Evolutionary conservation across 2,888 invertebrate species (phyloP).

Genomic region (Lacanobia wlatinum): DNA sequence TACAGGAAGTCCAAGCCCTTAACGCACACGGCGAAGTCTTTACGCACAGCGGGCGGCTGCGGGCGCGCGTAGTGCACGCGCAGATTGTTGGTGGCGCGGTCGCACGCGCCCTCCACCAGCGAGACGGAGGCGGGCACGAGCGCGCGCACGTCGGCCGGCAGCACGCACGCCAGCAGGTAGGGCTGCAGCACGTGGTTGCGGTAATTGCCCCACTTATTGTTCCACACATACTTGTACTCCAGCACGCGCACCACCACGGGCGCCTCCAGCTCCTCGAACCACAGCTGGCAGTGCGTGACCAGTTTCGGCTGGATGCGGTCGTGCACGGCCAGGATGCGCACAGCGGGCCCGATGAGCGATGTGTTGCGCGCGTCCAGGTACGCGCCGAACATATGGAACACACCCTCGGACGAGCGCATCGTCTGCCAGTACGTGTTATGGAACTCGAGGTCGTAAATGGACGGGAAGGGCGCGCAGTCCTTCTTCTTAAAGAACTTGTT

Average conservation of each 20-base stretch:
- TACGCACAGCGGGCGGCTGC: constrained; percentile 87
- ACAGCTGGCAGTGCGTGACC: constrained; percentile 96
- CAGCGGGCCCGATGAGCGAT: constrained; percentile 95
- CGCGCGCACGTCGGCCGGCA: constrained; percentile 94
- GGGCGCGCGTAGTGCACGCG: constrained; percentile 95
- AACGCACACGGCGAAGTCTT: constrained; percentile 97
- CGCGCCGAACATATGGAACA: constrained; percentile 97
- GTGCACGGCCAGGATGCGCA: constrained; percentile 96
- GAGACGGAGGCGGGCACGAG: constrained; percentile 96
- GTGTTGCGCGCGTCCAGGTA: constrained; percentile 95
- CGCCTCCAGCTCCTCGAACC: constrained; percentile 96
- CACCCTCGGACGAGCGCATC: constrained; percentile 95
- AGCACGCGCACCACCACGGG: constrained; percentile 95
- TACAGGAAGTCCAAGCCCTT: constrained; percentile 98
- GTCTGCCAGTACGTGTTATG: constrained; percentile 98
- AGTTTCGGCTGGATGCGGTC: constrained; percentile 96
- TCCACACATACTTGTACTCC: constrained; percentile 98
- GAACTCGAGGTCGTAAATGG: constrained; percentile 97
- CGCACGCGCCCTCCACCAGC: constrained; percentile 95
- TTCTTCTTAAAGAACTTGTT: constrained; percentile 92
- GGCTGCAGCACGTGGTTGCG: constrained; percentile 97
- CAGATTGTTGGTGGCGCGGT: constrained; percentile 96
- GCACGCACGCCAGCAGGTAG: constrained; percentile 96
- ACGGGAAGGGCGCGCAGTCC: constrained; percentile 96
- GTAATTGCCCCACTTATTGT: constrained; percentile 98